Evolutionary conservation across 2,888 invertebrate species (phyloP).

Genomic region (Camptogramma bilineatum): DNA sequence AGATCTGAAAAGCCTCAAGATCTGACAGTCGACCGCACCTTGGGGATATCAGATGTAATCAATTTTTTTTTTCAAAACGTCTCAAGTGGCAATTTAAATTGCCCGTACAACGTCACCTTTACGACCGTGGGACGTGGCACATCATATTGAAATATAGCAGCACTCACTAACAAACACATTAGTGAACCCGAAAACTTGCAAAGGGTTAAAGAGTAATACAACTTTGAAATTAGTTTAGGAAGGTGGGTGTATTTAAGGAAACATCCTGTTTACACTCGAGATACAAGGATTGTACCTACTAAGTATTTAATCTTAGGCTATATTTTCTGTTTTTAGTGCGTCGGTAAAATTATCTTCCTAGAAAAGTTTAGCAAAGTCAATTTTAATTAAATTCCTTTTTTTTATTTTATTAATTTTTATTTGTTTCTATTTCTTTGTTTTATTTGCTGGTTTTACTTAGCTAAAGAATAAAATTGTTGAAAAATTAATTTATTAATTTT

Average conservation of each 20-base stretch:
- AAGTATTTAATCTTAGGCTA: no score
- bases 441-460: no score
- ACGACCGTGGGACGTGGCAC: conserved; percentile 31
- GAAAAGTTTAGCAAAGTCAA: background rate
- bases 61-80: no score
- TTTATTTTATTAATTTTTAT: background rate
- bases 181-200: conserved; percentile 23
- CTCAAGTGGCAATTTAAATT: background rate
- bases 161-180: conserved; percentile 37
- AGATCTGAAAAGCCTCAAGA: no score
- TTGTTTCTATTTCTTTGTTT: no score
- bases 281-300: no score
- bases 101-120: background rate
- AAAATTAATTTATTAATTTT: no score
- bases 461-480: no score
- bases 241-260: conserved; percentile 18
- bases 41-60: no score
- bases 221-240: conserved; percentile 31
- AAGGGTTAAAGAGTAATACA: conserved; percentile 32
- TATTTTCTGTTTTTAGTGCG: no score
- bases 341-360: background rate
- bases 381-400: background rate
- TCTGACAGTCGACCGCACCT: no score
- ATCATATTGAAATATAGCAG: conserved; percentile 43
- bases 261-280: background rate